Conservation (phyloP, 1,140 invertebrate genomes). For the Drosophila bipectinata region DNA sequence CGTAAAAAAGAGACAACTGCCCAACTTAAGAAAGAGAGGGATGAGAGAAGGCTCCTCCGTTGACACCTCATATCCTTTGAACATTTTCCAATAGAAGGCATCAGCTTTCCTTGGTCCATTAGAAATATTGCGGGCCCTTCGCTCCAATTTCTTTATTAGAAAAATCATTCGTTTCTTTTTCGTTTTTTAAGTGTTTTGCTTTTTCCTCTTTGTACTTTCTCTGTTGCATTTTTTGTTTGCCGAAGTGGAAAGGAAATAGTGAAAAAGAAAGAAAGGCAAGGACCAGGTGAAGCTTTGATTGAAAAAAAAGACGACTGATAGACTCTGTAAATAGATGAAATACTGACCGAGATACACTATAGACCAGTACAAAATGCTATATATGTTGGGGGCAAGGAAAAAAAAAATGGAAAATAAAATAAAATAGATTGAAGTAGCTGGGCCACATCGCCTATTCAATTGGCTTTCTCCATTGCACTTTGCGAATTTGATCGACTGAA, state of each 20-base stretch:
- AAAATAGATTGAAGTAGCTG: constrained; percentile 3
- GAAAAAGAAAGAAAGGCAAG: constrained; percentile 12
- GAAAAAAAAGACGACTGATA: constrained; percentile 61
- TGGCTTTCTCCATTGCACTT: constrained; percentile 63
- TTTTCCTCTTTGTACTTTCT: constrained; percentile 41
- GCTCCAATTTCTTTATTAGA: constrained; percentile 75
- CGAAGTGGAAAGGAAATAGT: constrained; percentile 54
- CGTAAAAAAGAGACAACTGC: constrained; percentile 14
- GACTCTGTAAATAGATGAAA: constrained; percentile 77
- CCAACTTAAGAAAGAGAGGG: constrained; percentile 4
- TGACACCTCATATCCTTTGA: constrained; percentile 79
- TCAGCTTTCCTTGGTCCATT: constrained; percentile 48
- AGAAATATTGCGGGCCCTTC: constrained; percentile 75
- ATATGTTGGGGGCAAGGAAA: neutral
- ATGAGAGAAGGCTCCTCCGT: constrained; percentile 38
- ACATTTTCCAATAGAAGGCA: constrained; percentile 73
- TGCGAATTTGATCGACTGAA: constrained; percentile 75
- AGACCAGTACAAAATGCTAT: constrained; percentile 9
- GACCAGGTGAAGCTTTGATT: constrained; percentile 60
- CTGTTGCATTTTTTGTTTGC: constrained; percentile 32
- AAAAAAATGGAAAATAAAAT: constrained; percentile 12
- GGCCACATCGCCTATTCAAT: constrained; percentile 60
- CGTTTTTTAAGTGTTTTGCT: constrained; percentile 11
- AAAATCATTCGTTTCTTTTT: constrained; percentile 45
- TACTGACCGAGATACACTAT: constrained; percentile 53